A percentile compares a stretch with the other conserved stretches of the same genome.
phyloP scores from a whole-genome alignment of 2,797 vertebrate species.

The Hirundo rustica region DNA sequence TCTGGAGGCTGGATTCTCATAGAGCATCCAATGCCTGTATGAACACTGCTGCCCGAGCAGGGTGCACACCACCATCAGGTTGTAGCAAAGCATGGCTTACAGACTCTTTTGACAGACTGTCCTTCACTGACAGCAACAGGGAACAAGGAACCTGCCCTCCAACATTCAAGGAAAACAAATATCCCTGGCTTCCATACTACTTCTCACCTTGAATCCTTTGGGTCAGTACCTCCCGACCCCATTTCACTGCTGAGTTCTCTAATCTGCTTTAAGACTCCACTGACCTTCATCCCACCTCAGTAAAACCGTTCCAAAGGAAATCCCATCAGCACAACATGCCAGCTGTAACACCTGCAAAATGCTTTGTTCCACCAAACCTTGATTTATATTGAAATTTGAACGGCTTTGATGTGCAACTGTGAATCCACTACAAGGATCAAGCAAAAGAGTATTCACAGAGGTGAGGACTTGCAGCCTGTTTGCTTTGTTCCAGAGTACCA shows the following conservation, averaged over 20 bases:
- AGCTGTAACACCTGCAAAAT: not conserved
- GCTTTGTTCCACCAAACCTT: not conserved
- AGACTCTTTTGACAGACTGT: not conserved
- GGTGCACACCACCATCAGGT: not conserved
- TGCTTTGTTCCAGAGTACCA: not conserved
- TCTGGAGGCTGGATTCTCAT: not conserved
- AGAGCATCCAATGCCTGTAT: not conserved
- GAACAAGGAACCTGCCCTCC: not conserved
- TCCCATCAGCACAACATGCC: not conserved
- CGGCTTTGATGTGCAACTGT: not conserved
- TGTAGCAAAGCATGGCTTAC: not conserved
- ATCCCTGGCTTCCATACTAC: not conserved
- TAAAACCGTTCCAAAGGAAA: not conserved
- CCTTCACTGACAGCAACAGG: not conserved
- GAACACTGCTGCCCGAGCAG: not conserved
- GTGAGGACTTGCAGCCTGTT: not conserved
- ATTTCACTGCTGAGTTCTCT: not conserved
- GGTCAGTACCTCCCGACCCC: not conserved
- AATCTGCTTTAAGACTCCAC: not conserved
- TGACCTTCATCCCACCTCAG: not conserved
- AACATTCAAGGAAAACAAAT: not conserved
- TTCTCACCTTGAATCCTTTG: not conserved
- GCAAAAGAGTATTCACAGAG: not conserved
- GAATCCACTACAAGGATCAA: not conserved
- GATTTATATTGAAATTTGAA: not conserved